Conservation (phyloP, 2,888 invertebrate genomes). For the Drosophila kanekoi region DNA sequence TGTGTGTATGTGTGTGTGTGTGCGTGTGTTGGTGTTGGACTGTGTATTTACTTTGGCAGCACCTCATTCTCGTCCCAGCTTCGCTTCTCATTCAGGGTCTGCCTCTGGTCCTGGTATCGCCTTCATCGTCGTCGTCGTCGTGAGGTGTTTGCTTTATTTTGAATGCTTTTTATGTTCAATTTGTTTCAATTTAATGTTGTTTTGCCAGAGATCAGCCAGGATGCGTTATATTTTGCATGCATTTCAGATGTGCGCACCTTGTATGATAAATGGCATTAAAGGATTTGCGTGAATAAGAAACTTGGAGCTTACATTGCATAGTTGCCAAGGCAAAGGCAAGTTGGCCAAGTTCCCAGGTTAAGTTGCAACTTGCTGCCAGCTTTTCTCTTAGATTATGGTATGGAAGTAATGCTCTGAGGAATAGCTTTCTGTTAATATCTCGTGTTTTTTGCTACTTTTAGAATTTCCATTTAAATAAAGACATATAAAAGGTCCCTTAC, state of each 20-base stretch:
- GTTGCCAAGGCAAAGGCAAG: conserved; percentile 27
- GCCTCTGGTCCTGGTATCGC: conserved; percentile 16
- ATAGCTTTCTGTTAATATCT: not conserved
- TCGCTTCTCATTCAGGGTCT: conserved; percentile 27
- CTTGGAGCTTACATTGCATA: conserved; percentile 42
- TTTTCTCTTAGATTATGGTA: conserved; percentile 23
- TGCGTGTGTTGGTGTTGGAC: conserved; percentile 38
- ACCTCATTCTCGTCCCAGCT: conserved; percentile 55
- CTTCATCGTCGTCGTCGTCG: conserved; percentile 21
- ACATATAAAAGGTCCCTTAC: too few species aligned
- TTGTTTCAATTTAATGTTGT: conserved; percentile 81
- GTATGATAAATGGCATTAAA: conserved; percentile 76
- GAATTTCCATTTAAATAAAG: not conserved
- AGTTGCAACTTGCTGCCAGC: conserved; percentile 28
- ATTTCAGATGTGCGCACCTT: conserved; percentile 67
- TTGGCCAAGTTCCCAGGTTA: conserved; percentile 36
- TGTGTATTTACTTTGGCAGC: conserved; percentile 72
- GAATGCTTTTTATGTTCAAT: conserved; percentile 80
- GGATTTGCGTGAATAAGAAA: conserved; percentile 75
- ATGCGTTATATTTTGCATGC: conserved; percentile 72
- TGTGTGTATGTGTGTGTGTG: conserved; percentile 15
- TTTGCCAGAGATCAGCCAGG: conserved; percentile 72
- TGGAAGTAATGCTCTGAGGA: conserved; percentile 13
- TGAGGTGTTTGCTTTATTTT: conserved; percentile 78
- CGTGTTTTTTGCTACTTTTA: not conserved